A percentile compares a stretch with the other conserved stretches of the same genome.
Evolutionary conservation across 1,140 invertebrate species (phyloP).

Genomic region (Cyphomyrmex costatus): DNA sequence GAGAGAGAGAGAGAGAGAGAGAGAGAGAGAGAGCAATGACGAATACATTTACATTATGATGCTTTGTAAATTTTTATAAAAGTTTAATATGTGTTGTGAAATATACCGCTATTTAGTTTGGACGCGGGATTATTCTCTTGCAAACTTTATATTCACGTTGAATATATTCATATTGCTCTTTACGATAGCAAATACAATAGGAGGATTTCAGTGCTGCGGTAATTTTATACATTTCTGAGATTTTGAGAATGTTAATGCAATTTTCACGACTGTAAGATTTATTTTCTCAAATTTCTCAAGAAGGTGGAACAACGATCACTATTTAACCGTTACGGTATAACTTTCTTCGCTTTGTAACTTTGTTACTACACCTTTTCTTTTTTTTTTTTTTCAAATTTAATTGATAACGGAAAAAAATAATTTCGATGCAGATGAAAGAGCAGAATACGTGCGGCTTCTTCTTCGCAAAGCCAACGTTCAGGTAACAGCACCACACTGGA

Average conservation of each 20-base stretch:
- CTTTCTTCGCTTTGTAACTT: not conserved
- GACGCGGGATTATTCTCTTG: constrained; percentile 18
- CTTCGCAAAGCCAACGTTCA: constrained; percentile 72
- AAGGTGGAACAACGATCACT: not conserved
- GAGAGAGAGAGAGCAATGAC: constrained; percentile 11
- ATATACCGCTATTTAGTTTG: constrained; percentile 25
- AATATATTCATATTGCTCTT: constrained; percentile 15
- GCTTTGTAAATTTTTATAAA: constrained; percentile 57
- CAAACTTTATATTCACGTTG: constrained; percentile 17
- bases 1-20: too few relatives aligned
- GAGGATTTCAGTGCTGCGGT: not conserved
- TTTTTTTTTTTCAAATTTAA: not conserved
- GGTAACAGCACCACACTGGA: constrained; percentile 70
- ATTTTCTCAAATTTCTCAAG: constrained; percentile 7
- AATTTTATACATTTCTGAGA: not conserved
- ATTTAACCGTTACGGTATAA: not conserved
- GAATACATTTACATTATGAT: constrained; percentile 36
- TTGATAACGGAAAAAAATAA: constrained; percentile 1
- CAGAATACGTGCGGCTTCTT: constrained; percentile 56
- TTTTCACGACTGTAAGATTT: constrained; percentile 8
- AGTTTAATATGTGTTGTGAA: constrained; percentile 15
- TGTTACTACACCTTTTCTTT: not conserved
- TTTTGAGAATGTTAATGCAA: not conserved
- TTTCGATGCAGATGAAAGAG: constrained; percentile 59
- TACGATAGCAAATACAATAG: not conserved